Evolutionary conservation across 2,888 invertebrate genomes (phyloP).

Genomic region (Drosophila pseudotakahashii): DNA sequence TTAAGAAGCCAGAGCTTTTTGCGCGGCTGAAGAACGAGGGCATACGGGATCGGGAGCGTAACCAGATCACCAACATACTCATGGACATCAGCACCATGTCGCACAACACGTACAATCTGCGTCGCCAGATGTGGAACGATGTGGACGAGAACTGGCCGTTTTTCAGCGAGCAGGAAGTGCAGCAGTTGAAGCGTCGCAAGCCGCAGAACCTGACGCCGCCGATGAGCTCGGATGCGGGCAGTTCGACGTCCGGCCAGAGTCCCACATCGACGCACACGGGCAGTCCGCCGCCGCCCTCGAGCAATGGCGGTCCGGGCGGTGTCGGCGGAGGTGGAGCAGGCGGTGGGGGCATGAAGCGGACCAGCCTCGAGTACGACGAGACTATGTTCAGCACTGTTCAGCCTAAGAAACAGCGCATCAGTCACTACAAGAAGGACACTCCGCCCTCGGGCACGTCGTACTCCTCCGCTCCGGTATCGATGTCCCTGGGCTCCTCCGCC

Average conservation of each 20-base stretch:
- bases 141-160: conserved; percentile 97
- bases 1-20: conserved; percentile 96
- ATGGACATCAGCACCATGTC: conserved; percentile 90
- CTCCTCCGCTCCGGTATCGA: conserved; percentile 8
- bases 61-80: conserved; percentile 90
- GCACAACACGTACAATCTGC: conserved; percentile 95
- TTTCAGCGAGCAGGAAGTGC: conserved; percentile 95
- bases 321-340: conserved; percentile 15
- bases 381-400: conserved; percentile 84
- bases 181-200: conserved; percentile 94
- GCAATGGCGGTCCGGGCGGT: conserved; percentile 29
- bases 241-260: conserved; percentile 91
- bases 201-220: conserved; percentile 96
- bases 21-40: conserved; percentile 94
- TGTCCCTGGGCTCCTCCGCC: conserved; percentile 29
- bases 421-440: conserved; percentile 89
- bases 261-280: conserved; percentile 90
- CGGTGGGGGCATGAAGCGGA: conserved; percentile 85
- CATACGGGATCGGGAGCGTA: conserved; percentile 92
- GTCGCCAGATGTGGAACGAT: conserved; percentile 95
- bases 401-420: conserved; percentile 93
- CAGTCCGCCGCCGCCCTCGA: conserved; percentile 87
- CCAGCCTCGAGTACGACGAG: conserved; percentile 86
- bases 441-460: conserved; percentile 28
- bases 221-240: conserved; percentile 92